phyloP scores from a whole-genome alignment of 2,797 vertebrate genomes.

The Acropternis orthonyx region DNA sequence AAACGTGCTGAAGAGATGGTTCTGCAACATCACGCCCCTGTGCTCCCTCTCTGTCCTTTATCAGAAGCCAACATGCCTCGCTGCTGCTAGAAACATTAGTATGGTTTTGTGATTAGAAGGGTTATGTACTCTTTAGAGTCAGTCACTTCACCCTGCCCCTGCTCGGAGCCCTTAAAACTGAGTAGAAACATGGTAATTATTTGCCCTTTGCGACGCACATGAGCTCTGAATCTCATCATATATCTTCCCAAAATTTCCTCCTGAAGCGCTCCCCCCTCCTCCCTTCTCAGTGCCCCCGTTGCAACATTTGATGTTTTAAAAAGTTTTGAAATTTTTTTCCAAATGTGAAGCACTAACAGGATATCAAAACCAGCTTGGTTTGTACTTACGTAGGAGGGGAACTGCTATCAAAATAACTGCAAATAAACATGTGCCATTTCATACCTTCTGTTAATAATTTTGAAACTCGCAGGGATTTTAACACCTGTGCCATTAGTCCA shows the following conservation, averaged over 20 bases:
- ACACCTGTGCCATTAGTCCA: background rate
- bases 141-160: background rate
- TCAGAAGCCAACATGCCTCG: background rate
- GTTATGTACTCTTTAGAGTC: background rate
- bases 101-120: slow-evolving; percentile 7
- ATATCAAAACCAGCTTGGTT: background rate
- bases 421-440: background rate
- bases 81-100: background rate
- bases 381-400: background rate
- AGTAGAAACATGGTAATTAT: background rate
- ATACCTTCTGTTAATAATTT: background rate
- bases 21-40: background rate
- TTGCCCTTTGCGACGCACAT: background rate
- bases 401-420: background rate
- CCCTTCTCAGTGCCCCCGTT: background rate
- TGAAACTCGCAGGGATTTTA: background rate
- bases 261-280: background rate
- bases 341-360: background rate
- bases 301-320: background rate
- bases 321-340: slow-evolving; percentile 10
- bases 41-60: background rate
- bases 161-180: slow-evolving; percentile 11
- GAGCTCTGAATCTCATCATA: background rate
- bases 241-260: background rate
- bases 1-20: background rate